These are phyloP conservation scores for Melieria omissa DNA, from an alignment of 2,888 invertebrate species.

Conservation along the genomic window DNA sequence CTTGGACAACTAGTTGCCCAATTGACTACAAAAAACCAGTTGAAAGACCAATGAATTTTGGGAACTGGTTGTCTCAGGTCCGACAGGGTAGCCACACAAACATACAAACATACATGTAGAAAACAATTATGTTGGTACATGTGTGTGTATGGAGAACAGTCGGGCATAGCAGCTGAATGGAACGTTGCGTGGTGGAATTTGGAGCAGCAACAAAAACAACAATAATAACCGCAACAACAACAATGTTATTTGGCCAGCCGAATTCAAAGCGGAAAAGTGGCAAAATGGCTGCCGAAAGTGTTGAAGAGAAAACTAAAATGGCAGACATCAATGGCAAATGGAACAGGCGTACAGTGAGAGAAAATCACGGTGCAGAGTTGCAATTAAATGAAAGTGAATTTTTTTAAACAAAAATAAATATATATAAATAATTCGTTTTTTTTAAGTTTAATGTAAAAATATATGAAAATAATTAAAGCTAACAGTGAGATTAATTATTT, in stretches of 20 bases:
- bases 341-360: too few species aligned
- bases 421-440: background rate
- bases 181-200: conserved; percentile 17
- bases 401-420: background rate
- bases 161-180: background rate
- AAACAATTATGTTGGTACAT: background rate
- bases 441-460: too few species aligned
- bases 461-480: too few species aligned
- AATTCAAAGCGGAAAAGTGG: conserved; percentile 18
- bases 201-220: background rate
- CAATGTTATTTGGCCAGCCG: background rate
- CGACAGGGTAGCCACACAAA: background rate
- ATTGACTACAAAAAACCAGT: too few species aligned
- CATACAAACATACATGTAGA: background rate
- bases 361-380: background rate
- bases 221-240: background rate
- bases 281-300: conserved; percentile 60
- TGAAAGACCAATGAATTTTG: too few species aligned
- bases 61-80: too few species aligned
- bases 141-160: background rate
- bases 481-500: too few species aligned
- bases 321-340: conserved; percentile 40
- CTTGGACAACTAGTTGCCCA: too few species aligned
- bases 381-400: background rate
- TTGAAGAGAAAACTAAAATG: conserved; percentile 50